A percentile compares a stretch with the other conserved stretches of the same genome.
Conservation (phyloP, 2,797 vertebrate species). For the Pogoniulus pusillus region DNA sequence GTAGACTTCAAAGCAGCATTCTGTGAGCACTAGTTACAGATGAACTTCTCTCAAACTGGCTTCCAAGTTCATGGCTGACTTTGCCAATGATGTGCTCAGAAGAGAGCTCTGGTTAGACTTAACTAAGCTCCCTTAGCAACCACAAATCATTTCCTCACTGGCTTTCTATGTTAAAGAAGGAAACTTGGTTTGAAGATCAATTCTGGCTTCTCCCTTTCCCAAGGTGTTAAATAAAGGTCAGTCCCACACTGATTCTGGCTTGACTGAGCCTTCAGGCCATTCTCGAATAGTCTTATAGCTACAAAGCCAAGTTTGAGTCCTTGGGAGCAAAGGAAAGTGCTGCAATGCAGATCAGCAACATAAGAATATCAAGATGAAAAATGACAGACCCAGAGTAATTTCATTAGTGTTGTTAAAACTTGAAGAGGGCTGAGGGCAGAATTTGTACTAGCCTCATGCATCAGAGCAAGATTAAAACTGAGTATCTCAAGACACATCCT, state of each 20-base stretch:
- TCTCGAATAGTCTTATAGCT: constrained; percentile 1
- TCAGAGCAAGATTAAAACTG: constrained; percentile 14
- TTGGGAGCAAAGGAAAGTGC: background rate
- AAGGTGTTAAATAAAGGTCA: constrained; percentile 45
- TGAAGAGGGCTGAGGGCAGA: background rate
- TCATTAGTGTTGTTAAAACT: constrained; percentile 39
- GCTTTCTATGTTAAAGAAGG: background rate
- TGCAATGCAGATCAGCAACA: constrained; percentile 36
- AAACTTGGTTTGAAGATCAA: constrained; percentile 25
- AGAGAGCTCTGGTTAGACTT: background rate
- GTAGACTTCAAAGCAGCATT: background rate
- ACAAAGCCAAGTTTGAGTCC: constrained; percentile 36
- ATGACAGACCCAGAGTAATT: constrained; percentile 41
- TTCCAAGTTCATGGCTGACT: background rate
- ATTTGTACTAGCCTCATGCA: background rate
- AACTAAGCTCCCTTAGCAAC: background rate
- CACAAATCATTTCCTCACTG: background rate
- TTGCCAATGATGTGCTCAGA: background rate
- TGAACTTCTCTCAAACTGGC: background rate
- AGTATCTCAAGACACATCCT: background rate
- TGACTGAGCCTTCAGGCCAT: constrained; percentile 26
- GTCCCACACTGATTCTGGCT: background rate
- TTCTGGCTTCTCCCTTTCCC: constrained; percentile 19
- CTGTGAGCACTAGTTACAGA: background rate
- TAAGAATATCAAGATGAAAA: constrained; percentile 43